phyloP scores from a whole-genome alignment of 2,888 invertebrate species.

The Mimachlamys varia region DNA sequence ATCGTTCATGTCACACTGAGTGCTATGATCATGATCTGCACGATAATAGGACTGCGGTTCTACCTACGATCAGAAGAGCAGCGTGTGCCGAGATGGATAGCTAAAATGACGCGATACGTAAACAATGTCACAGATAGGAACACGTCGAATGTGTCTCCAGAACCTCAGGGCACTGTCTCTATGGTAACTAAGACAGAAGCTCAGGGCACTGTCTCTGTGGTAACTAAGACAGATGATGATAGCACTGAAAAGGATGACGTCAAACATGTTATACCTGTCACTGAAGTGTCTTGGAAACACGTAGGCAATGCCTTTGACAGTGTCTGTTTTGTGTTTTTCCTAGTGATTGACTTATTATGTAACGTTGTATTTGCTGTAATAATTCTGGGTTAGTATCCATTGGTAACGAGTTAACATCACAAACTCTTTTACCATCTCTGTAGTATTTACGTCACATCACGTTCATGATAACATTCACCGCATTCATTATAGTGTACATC shows the following conservation, averaged over 20 bases:
- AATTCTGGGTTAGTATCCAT: neutral
- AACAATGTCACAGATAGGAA: neutral
- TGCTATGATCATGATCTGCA: neutral
- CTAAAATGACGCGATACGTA: neutral
- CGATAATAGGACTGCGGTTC: neutral
- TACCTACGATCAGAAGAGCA: neutral
- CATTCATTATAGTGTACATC: no score
- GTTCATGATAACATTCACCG: no score
- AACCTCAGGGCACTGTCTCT: no score
- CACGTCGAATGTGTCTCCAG: no score
- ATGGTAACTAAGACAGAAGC: no score
- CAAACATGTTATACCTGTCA: neutral
- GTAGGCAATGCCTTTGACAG: neutral
- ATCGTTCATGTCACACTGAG: neutral
- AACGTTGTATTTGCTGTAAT: neutral
- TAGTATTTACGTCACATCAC: no score
- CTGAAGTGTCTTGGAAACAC: neutral
- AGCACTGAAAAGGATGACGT: neutral
- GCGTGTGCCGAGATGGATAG: neutral
- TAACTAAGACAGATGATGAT: neutral
- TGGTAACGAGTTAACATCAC: neutral
- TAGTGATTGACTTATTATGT: neutral
- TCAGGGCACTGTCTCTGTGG: no score
- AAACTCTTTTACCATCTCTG: no score
- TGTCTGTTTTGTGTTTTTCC: neutral